Evolutionary conservation across 1,140 invertebrate species (phyloP).

Genomic region (Drosophila nannoptera): DNA sequence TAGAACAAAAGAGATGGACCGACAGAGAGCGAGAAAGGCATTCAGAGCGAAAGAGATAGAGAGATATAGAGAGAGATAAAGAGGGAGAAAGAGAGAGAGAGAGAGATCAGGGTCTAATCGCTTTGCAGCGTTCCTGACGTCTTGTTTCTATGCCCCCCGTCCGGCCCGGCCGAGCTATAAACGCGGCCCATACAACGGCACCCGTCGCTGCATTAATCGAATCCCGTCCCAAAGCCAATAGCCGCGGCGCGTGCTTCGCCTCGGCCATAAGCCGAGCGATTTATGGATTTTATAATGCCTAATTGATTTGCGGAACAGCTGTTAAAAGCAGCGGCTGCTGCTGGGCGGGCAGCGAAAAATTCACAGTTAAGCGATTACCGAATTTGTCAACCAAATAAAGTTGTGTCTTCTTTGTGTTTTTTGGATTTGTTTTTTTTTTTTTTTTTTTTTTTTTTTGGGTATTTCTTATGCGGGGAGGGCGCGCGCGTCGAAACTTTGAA

Average conservation of each 20-base stretch:
- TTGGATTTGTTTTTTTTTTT: neutral
- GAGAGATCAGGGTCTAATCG: neutral
- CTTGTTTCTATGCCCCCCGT: neutral
- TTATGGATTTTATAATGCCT: slow-evolving; percentile 65
- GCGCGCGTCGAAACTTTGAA: slow-evolving; percentile 53
- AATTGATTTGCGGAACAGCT: slow-evolving; percentile 64
- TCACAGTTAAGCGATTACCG: slow-evolving; percentile 26
- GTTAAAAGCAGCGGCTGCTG: slow-evolving; percentile 13
- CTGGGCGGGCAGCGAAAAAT: neutral
- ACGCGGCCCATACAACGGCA: neutral
- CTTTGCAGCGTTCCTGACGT: neutral
- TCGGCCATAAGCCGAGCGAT: slow-evolving; percentile 37
- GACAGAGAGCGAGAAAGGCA: no score
- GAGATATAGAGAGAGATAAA: neutral
- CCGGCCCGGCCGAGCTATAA: neutral
- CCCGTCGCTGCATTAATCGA: neutral
- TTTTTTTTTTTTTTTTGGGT: slow-evolving; percentile 11
- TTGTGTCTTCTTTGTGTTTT: slow-evolving; percentile 1
- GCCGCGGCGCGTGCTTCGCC: slow-evolving; percentile 47
- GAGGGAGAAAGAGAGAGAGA: neutral
- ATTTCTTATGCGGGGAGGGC: slow-evolving; percentile 19
- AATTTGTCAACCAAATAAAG: slow-evolving; percentile 29
- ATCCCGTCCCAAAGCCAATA: slow-evolving; percentile 22
- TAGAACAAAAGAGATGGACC: no score
- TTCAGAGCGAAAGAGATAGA: neutral